Evolutionary conservation across 1,140 invertebrate species (phyloP), one percentile per base, ranked within the genome.

Genomic region (Thaumetopoea pityocampa): DNA sequence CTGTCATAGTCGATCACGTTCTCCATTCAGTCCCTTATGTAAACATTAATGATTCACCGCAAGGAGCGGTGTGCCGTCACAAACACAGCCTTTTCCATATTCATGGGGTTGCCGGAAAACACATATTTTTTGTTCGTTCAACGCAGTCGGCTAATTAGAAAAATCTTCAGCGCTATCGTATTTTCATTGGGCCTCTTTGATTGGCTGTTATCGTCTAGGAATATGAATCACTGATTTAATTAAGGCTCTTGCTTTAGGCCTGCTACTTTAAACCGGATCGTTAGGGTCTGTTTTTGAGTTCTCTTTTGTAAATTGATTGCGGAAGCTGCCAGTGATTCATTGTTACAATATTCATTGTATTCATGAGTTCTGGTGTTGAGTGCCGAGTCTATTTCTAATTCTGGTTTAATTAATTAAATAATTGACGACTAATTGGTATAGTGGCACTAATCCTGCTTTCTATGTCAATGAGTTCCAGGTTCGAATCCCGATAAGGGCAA

Each of bases 191-290:
- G 26, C 29, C 42, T n/a, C 46, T 61, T 62, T 63, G 63, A 67
- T 67, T 64, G 60, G 48, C 34, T 29, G 34, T 43, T 38, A 38
- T 22, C 24, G 40, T 52, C 57, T 45, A 55, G 53, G 49, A 59
- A 62, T 65, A 52, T 59, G 56, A 49, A 60, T 60, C 29, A 30
- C 27, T 34, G 56, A 53, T 56, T 64, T 59, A 55, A 66, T 66
- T 62, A 61, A 61, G 37, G 46, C 54, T n/a, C n/a, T 56, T 53
- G 44, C 38, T 38, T 43, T 38, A 40, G 36, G 41, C 32, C 18
- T 38, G 41, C 48, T 56, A 40, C n/a, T n/a, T n/a, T 40, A 50
- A 55, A 56, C 60, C 48, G 53, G 54, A 51, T 48, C 44, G 36
- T 42, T 40, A 40, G 37, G 17, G 18, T 29, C 36, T 29, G 18